Base-by-base conservation (phyloP, 2,113 vertebrate genomes). In the Trichomycterus rosablanca region DNA sequence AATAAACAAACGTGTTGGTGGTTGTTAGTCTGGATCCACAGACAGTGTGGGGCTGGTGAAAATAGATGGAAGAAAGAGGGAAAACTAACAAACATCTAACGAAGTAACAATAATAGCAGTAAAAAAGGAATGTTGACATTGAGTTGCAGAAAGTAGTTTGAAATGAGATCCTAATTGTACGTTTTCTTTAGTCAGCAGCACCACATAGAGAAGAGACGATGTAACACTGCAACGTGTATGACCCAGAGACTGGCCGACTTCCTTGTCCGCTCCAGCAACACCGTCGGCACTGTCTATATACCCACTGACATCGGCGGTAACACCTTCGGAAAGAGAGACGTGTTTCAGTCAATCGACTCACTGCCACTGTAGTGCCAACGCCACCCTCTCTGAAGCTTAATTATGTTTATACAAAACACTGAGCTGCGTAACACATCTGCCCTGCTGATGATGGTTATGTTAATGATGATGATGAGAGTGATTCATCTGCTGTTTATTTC, bases 171-270 rank as follows among this genome's bases (percentile, higher is more conserved):
- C n/a, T n/a, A n/a, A n/a, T n/a, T n/a, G n/a, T n/a, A n/a, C n/a
- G n/a, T n/a, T 5, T 18, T 23, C 11, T 28, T 5, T 67, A 93
- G 90, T 14, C 87, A 87, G 1, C 63, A 57, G 43, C 63, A 57
- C 60, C 88, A 83, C 6, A 58, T 92, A 68, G 83, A 90, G 70
- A 97, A 94, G 74, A 71, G 88, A 66, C 93, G 79, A 55, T 93
- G 93, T 75, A 93, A 90, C 81, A 93, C 90, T 0, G 91, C 92
- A 16, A 95, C 91, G 0, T 97, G 93, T 0, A 88, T 90, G 51
- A 96, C 89, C 0, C 94, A 97, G 51, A 86, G 90, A 65, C 75
- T 97, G 79, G 88, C 89, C 4, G 90, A 92, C 63, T 93, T 93
- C 60, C 74, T 97, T 72, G 83, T 89, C 16, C 90, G 86, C 18